These are phyloP conservation scores for Gulo gulo DNA, from an alignment of 2,113 vertebrate species.

Conservation along the genomic window DNA sequence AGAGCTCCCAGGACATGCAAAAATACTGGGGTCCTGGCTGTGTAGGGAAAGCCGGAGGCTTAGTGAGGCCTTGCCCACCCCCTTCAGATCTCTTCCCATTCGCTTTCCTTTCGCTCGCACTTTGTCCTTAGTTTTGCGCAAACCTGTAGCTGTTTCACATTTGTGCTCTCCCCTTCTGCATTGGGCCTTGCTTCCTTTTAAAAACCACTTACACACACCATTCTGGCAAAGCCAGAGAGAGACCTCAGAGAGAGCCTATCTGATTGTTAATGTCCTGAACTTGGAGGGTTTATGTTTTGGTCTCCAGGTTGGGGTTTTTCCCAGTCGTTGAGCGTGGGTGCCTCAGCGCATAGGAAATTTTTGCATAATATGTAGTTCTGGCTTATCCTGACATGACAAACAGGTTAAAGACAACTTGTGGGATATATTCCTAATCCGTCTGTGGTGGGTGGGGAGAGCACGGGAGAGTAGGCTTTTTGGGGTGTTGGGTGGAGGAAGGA, in stretches of 20 bases:
- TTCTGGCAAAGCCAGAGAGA: neutral
- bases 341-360: neutral
- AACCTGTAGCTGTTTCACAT: neutral
- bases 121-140: neutral
- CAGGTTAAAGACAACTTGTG: conserved; percentile 5
- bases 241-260: neutral
- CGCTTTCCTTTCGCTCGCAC: neutral
- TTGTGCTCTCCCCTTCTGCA: neutral
- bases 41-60: neutral
- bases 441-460: neutral
- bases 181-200: neutral
- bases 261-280: neutral
- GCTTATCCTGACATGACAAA: neutral
- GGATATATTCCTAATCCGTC: neutral
- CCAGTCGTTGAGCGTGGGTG: neutral
- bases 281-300: conserved; percentile 1
- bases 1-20: neutral
- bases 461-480: neutral
- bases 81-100: neutral
- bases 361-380: neutral
- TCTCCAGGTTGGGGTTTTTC: neutral
- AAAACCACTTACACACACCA: neutral
- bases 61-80: neutral
- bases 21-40: neutral
- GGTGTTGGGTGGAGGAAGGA: neutral